Percentiles rank a stretch among this genome's conserved stretches.
Conservation (phyloP, 1,140 invertebrate species). For the Epicauta chinensis region DNA sequence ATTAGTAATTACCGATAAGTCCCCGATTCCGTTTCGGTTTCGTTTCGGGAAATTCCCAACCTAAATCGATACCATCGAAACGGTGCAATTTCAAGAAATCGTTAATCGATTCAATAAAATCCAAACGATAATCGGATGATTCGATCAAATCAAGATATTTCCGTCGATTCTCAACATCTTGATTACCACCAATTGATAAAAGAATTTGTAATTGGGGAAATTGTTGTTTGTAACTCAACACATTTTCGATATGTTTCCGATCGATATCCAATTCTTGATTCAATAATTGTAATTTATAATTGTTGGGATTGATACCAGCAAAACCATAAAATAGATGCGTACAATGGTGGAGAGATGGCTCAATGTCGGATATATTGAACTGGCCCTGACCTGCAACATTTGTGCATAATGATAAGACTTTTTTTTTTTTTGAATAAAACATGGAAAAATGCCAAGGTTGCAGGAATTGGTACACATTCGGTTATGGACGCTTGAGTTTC, state of each 20-base stretch:
- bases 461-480: too few species aligned
- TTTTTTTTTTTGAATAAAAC: too few species aligned
- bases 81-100: slow-evolving; percentile 63
- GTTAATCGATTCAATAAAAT: slow-evolving; percentile 70
- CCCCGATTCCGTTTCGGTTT: slow-evolving; percentile 66
- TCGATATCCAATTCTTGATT: slow-evolving; percentile 65
- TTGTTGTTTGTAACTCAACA: slow-evolving; percentile 59
- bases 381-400: slow-evolving; percentile 57
- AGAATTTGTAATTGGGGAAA: slow-evolving; percentile 70
- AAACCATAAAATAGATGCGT: slow-evolving; percentile 83
- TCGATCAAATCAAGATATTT: slow-evolving; percentile 62
- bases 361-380: slow-evolving; percentile 66
- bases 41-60: slow-evolving; percentile 75
- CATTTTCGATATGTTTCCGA: slow-evolving; percentile 60
- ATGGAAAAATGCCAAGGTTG: too few species aligned
- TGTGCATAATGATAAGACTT: too few species aligned
- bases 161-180: slow-evolving; percentile 41
- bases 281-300: slow-evolving; percentile 59
- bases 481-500: too few species aligned
- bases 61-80: slow-evolving; percentile 81
- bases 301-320: slow-evolving; percentile 67
- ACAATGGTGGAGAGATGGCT: slow-evolving; percentile 68
- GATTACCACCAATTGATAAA: slow-evolving; percentile 68
- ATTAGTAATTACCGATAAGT: too few species aligned
- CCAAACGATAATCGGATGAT: slow-evolving; percentile 59